Evolutionary conservation across 2,888 invertebrate species (phyloP), one percentile per base, ranked within the genome.

Genomic region (Patella ulyssiponensis): DNA sequence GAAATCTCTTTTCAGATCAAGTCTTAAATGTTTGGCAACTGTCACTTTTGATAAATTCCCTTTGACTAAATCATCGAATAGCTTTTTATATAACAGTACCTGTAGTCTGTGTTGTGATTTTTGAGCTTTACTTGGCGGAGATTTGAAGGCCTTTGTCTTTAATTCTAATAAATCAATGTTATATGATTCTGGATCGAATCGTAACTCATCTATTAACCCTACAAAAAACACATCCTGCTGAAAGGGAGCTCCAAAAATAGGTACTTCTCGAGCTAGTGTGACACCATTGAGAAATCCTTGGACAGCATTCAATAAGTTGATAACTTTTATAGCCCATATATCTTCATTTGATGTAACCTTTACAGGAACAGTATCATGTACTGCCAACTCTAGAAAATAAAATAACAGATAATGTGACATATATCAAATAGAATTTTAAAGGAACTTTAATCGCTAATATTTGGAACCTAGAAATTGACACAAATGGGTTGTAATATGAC

Each of bases 231-330:
- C 80, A 64, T 85, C 88, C 20, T 85, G 80, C 1, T 82, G 84
- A 79, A 88, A 90, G 20, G 89, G 89, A 20, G 85, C 80, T 1
- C 91, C 91, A 84, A 91, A 91, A 56, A 91, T 86, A 0, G 90
- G 90, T 11, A 90, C 82, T 78, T 90, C 90, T 71, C 90, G 84
- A 20, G 85, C 87, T 9, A 89, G 52, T 0, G 81, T 79, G 7
- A 75, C 73, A 33, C 88, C 88, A 73, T 79, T 78, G 7, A 86
- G 79, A 73, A 90, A 88, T 5, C 82, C 81, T 51, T 82, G 76
- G 2, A 90, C 73, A 2, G 87, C 82, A 15, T 82, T 79, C 7
- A 88, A 79, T 2, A 90, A 83, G 73, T 90, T 90, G 7, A 90
- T 77, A 14, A 89, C 80, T 81, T 89, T 89, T 17, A 90, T 83